These are phyloP conservation scores for Leptodactylus fallax DNA, from an alignment of 2,797 vertebrate genomes.

Conservation along the genomic window DNA sequence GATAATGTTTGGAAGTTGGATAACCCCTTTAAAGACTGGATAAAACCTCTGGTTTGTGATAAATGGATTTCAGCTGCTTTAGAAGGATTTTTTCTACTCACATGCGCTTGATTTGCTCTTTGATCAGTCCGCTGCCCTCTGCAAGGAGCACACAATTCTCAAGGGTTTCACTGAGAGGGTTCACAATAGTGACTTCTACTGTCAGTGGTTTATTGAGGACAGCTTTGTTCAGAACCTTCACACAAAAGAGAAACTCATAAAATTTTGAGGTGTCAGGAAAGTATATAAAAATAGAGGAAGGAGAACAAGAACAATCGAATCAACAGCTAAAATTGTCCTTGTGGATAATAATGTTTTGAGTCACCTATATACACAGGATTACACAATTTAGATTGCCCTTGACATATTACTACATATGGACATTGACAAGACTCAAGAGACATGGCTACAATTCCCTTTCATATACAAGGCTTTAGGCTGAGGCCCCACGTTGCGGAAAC, in stretches of 20 bases:
- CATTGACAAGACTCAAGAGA: too few relatives aligned
- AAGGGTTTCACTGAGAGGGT: slow-evolving; percentile 70
- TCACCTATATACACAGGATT: background rate
- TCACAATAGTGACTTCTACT: slow-evolving; percentile 75
- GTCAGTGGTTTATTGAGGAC: slow-evolving; percentile 68
- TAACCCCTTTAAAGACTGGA: too few relatives aligned
- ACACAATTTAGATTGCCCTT: background rate
- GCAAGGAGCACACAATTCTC: slow-evolving; percentile 72
- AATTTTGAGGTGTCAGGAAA: background rate
- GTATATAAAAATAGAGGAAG: background rate
- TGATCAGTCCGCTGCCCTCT: slow-evolving; percentile 76
- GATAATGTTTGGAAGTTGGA: too few relatives aligned
- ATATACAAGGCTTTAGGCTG: too few relatives aligned
- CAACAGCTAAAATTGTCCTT: too few relatives aligned
- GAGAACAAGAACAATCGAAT: background rate
- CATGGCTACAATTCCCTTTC: too few relatives aligned
- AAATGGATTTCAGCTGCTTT: too few relatives aligned
- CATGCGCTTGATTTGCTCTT: slow-evolving; percentile 70
- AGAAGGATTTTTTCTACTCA: slow-evolving; percentile 66
- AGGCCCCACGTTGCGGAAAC: too few relatives aligned
- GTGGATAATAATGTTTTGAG: too few relatives aligned
- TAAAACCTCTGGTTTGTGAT: too few relatives aligned
- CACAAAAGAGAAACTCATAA: background rate
- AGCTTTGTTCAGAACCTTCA: slow-evolving; percentile 62
- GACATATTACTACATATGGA: background rate